Conservation (phyloP, 1,140 invertebrate species). For the Diachasma alloeum region DNA sequence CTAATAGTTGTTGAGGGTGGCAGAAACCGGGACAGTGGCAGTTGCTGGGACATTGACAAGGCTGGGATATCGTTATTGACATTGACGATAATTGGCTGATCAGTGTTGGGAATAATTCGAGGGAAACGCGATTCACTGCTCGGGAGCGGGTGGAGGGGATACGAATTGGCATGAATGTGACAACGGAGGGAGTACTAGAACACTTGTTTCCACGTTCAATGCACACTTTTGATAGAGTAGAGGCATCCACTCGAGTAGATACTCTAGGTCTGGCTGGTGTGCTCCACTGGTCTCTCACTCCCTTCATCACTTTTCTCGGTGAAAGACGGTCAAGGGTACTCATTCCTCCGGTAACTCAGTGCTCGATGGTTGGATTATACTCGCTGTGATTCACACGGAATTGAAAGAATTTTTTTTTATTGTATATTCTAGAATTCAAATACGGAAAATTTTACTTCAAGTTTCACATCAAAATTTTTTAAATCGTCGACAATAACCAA, state of each 20-base stretch:
- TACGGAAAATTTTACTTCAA: no score
- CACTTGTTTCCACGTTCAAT: conserved; percentile 22
- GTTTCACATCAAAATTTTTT: no score
- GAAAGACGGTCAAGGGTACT: conserved; percentile 19
- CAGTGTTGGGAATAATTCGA: neutral
- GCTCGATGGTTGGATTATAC: neutral
- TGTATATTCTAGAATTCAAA: no score
- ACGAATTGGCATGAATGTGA: neutral
- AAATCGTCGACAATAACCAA: no score
- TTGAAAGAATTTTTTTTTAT: no score
- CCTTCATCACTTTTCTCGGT: neutral
- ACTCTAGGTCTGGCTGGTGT: neutral
- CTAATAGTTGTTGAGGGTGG: no score
- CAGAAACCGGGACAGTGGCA: no score
- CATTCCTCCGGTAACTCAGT: neutral
- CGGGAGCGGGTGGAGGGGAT: neutral
- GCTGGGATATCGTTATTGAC: no score
- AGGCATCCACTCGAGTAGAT: neutral
- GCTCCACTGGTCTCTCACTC: neutral
- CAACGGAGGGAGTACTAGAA: neutral
- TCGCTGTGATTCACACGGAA: no score
- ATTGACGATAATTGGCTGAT: neutral
- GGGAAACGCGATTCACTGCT: neutral
- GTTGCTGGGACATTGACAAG: no score
- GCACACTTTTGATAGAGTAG: conserved; percentile 16